Evolutionary conservation across 2,888 invertebrate species (phyloP), one percentile per base, ranked within the genome.

Genomic region (Noctua comes): DNA sequence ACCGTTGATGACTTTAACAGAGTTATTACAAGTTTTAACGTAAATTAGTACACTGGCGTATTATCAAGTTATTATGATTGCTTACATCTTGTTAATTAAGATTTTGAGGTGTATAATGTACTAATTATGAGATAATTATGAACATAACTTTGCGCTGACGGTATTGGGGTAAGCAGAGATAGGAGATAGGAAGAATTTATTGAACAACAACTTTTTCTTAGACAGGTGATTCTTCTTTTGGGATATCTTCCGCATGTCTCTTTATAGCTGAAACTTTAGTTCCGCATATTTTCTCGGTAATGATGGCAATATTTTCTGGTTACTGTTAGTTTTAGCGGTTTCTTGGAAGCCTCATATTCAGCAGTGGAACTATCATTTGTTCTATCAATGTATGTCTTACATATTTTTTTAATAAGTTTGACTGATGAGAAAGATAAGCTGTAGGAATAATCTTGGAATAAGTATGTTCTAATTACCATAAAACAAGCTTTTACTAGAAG

Each of bases 71-170:
- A 75, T 83, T 77, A 70, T 40, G 48, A 27, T 36, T 40, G 69
- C 48, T 62, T 27, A 86, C 66, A 78, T 74, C 74, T 82, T 73
- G 84, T 86, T 87, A 82, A 80, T 86, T 82, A 79, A 73, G 57
- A 70, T 73, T 76, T 80, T 68, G 70, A 80, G 69, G 79, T 73
- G 68, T 70, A 54, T 40, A 72, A 80, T 77, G 68, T 78, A 24
- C 70, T 81, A 69, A 86, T 83, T 83, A 85, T 48, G 77, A 68
- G 36, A 54, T 84, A 69, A 85, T 78, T 76, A 68, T 83, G 54
- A n/a, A 43, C 79, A 85, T 86, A 68, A 68, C 66, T 86, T 75
- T 13, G 48, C 66, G 72, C 59, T 83, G 24, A 21, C 66, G 46
- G 51, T 79, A 76, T 31, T 24, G 59, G 54, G 43, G 72, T 82